A percentile compares a stretch with the other conserved stretches of the same genome.
Conservation (phyloP, 2,797 vertebrate genomes). For the Coracias cyanogaster region DNA sequence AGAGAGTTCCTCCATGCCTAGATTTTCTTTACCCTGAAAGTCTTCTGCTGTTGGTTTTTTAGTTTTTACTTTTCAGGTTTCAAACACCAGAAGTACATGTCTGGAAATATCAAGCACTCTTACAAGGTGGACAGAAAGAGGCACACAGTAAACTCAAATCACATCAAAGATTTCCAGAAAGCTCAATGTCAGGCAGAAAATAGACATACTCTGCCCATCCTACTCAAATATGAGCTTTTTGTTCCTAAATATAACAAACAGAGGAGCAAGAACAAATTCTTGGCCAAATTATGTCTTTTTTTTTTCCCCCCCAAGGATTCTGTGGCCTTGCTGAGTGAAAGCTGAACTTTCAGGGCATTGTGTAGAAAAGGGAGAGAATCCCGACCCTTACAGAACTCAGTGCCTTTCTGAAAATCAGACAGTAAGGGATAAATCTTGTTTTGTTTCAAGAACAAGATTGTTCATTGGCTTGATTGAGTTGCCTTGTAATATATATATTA, state of each 20-base stretch:
- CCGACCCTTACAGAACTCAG: not conserved
- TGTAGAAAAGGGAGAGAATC: not conserved
- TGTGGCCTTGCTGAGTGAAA: not conserved
- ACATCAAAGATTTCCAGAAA: not conserved
- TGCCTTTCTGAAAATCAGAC: not conserved
- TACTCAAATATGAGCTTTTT: not conserved
- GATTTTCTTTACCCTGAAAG: not conserved
- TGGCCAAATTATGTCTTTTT: not conserved
- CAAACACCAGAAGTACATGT: not conserved
- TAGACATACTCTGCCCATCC: not conserved
- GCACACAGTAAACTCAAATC: not conserved
- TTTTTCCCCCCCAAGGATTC: not conserved
- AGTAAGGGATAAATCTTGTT: not conserved
- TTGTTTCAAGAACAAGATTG: not conserved
- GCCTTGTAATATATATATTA: not conserved
- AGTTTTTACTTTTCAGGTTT: not conserved
- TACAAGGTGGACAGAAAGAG: not conserved
- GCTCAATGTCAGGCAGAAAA: not conserved
- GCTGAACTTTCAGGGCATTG: not conserved
- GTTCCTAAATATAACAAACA: not conserved
- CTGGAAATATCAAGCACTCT: not conserved
- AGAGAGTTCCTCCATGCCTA: not conserved
- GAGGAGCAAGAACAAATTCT: not conserved
- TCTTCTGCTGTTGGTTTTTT: not conserved
- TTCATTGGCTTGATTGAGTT: not conserved